A percentile compares a stretch with the other conserved stretches of the same genome.
Evolutionary conservation across 2,113 vertebrate species (phyloP).

Genomic region (Zosterops lateralis): DNA sequence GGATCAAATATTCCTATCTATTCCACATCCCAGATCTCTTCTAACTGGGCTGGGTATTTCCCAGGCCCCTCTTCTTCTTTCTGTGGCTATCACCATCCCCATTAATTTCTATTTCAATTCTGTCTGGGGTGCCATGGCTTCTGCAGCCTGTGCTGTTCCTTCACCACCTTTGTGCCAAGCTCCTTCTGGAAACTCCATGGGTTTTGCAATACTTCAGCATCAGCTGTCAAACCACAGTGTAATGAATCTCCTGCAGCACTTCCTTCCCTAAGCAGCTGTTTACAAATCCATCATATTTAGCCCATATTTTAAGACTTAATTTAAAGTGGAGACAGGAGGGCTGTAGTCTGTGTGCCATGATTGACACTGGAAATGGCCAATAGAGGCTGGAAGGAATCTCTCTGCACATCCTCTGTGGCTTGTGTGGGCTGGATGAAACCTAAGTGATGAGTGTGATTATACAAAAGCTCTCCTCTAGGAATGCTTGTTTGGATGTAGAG

Average conservation of each 20-base stretch:
- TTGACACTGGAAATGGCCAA: background rate
- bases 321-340: background rate
- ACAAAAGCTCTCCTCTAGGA: background rate
- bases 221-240: background rate
- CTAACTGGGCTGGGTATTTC: background rate
- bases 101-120: background rate
- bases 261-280: background rate
- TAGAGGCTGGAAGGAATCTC: background rate
- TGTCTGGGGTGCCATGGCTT: background rate
- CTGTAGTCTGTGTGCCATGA: background rate
- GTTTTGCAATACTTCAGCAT: background rate
- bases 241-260: background rate
- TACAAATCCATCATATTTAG: background rate
- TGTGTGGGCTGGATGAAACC: background rate
- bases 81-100: background rate
- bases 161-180: background rate
- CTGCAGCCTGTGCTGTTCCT: background rate
- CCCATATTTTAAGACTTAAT: constrained; percentile 23
- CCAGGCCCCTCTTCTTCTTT: background rate
- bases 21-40: background rate
- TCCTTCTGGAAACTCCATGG: background rate
- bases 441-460: background rate
- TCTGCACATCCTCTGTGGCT: background rate
- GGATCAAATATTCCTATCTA: background rate
- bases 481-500: background rate